Conservation (phyloP, 2,797 vertebrate genomes). For the Delichon dasypus region DNA sequence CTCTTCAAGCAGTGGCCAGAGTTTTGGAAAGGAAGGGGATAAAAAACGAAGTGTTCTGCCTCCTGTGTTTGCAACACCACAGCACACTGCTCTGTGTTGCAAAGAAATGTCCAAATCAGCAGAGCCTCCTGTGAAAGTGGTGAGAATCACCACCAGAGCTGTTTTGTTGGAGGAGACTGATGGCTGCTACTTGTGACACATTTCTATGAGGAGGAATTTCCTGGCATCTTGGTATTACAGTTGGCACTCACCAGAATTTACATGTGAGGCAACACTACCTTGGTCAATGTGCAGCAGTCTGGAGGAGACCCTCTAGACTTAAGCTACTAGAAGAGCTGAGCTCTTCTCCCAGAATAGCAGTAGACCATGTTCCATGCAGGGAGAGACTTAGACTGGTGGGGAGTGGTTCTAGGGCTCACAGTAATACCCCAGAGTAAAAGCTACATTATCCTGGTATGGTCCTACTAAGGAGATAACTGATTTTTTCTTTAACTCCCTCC, state of each 20-base stretch:
- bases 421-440: background rate
- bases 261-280: accelerated
- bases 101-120: background rate
- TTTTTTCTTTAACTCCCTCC: background rate
- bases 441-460: background rate
- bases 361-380: background rate
- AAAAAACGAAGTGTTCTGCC: background rate
- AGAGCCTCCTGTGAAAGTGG: background rate
- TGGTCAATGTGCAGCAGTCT: background rate
- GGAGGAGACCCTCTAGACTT: background rate
- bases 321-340: background rate
- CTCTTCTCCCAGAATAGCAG: background rate
- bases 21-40: background rate
- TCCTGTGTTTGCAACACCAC: background rate
- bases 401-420: background rate
- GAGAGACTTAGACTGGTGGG: background rate
- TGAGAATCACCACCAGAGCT: background rate
- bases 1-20: background rate
- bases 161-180: background rate
- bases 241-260: background rate
- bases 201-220: background rate
- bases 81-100: background rate
- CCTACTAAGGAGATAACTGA: background rate
- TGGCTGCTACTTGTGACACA: background rate
- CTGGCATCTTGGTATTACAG: background rate